Percentiles rank a stretch among this genome's conserved stretches.
These are phyloP conservation scores for Antheraea pernyi DNA, from an alignment of 1,140 invertebrate species.

Conservation along the genomic window DNA sequence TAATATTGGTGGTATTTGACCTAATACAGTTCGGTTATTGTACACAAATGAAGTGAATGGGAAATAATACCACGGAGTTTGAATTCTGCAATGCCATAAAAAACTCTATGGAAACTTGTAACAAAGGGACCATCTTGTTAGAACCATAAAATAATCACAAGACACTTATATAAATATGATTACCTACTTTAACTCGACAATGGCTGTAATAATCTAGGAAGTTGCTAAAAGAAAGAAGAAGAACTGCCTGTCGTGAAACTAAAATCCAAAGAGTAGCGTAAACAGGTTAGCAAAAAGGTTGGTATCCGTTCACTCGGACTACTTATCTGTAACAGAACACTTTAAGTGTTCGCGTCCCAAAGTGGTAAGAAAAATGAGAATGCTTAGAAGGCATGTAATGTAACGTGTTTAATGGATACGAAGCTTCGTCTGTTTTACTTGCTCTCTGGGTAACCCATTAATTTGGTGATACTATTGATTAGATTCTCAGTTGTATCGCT, in stretches of 20 bases:
- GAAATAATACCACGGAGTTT: no score
- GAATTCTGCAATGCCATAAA: no score
- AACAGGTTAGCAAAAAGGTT: neutral
- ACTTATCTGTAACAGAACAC: constrained; percentile 25
- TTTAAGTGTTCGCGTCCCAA: constrained; percentile 31
- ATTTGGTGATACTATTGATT: neutral
- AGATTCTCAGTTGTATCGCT: neutral
- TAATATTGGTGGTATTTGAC: no score
- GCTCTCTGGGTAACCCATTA: constrained; percentile 18
- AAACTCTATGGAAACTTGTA: no score
- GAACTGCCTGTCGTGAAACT: neutral
- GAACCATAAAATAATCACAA: no score
- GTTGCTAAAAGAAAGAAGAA: no score
- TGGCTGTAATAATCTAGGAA: no score
- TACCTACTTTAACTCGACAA: no score
- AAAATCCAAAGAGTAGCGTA: neutral
- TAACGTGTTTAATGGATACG: constrained; percentile 31
- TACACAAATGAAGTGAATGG: no score
- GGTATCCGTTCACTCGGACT: neutral
- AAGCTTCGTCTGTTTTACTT: constrained; percentile 27
- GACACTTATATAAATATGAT: no score
- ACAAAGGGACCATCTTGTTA: no score
- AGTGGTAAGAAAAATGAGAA: constrained; percentile 6
- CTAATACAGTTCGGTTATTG: no score
- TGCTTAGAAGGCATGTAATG: constrained; percentile 14